These are phyloP conservation scores for Apodemia zela DNA, from an alignment of 2,888 invertebrate genomes.

Conservation along the genomic window DNA sequence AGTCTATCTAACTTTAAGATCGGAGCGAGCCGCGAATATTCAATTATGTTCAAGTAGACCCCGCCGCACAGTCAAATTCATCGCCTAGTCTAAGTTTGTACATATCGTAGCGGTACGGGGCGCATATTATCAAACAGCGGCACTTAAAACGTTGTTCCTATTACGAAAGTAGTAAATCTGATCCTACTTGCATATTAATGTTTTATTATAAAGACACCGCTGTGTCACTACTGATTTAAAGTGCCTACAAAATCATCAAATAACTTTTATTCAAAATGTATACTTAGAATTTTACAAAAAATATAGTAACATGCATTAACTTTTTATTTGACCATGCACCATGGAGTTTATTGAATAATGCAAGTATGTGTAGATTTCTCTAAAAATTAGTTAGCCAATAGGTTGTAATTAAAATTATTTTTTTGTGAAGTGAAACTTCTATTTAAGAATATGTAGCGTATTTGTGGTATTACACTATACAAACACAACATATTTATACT, in stretches of 20 bases:
- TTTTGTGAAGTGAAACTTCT: too few species aligned
- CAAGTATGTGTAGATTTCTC: too few species aligned
- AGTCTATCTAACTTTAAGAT: slow-evolving; percentile 54
- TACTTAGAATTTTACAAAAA: too few species aligned
- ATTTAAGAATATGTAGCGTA: too few species aligned
- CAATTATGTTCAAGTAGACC: slow-evolving; percentile 60
- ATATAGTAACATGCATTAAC: too few species aligned
- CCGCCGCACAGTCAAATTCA: slow-evolving; percentile 51
- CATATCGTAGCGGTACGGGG: slow-evolving; percentile 39
- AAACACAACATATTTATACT: too few species aligned
- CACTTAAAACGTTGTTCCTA: slow-evolving; percentile 47
- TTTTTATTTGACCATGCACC: too few species aligned
- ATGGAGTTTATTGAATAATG: too few species aligned
- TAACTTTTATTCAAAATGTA: too few species aligned
- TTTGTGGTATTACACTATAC: too few species aligned
- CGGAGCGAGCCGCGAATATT: slow-evolving; percentile 58
- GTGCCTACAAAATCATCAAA: not conserved
- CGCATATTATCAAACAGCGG: slow-evolving; percentile 47
- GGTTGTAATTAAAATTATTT: too few species aligned
- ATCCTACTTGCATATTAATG: slow-evolving; percentile 59
- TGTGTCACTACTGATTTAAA: not conserved
- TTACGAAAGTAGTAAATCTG: slow-evolving; percentile 46
- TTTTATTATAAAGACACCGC: slow-evolving; percentile 39
- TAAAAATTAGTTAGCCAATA: too few species aligned
- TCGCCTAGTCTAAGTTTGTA: slow-evolving; percentile 47